Base-by-base conservation (phyloP, 2,888 invertebrate genomes). In the Geotrupes spiniger region DNA sequence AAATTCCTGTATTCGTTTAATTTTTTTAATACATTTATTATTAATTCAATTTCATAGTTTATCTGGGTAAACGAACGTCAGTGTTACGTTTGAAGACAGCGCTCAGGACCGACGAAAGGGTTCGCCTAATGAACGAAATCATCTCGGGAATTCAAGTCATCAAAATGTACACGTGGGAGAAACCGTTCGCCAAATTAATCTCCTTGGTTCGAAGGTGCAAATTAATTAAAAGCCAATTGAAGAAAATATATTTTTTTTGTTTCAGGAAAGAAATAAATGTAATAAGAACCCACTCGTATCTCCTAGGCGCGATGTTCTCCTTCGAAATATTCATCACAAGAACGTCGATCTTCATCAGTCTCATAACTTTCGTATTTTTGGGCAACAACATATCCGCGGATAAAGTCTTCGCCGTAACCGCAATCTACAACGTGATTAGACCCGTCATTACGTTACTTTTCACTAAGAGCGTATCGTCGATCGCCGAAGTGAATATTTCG, bases 91-190 rank as follows among this genome's bases (percentile, higher is more conserved):
- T 76, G 44, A 66, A 78, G 57, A 83, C 83, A 2, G 84, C 85
- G 1, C 65, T 75, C 15, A 69, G 80, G 58, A 84, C 85, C 1
- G 86, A 87, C 66, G 80, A 82, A 62, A 69, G 87, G 46, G 80
- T 86, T 6, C 73, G 82, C 15, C 66, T 84, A 4, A 85, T 86
- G 84, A 82, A 81, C 61, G 85, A 87, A 70, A 80, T 86, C 36
- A 81, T 89, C 41, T 77, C 78, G n/a, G 87, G 86, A 1, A 88
- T 89, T 28, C 75, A 89, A 78, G 92, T 95, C 1, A 91, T 96
- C 56, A 96, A 96, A 78, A 95, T 96, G 93, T 96, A 95, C 68
- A 90, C 93, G 2, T 96, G 96, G 89, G 96, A 96, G 70, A 87
- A 85, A 59, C 90, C 93, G 0, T 95, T 96, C 66, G 86, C 88